A percentile compares a stretch with the other conserved stretches of the same genome.
phyloP scores from a whole-genome alignment of 2,888 invertebrate species.

The Nasonovia ribisnigri region DNA sequence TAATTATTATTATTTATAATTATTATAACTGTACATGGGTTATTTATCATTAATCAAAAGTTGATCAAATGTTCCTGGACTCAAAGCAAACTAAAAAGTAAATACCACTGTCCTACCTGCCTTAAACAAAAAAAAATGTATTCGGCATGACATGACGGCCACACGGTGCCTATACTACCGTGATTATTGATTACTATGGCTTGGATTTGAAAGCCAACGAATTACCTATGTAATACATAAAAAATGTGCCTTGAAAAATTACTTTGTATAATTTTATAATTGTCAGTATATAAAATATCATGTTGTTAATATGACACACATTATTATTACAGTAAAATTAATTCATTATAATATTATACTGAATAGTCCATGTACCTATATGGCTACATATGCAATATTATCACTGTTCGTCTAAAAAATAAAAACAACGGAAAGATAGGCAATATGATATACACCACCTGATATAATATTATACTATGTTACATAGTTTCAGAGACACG shows the following conservation, averaged over 20 bases:
- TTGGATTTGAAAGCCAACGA: not conserved
- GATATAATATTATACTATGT: not conserved
- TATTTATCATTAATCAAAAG: not conserved
- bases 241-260: not conserved
- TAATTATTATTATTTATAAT: too few relatives aligned
- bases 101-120: not conserved
- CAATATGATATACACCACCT: not conserved
- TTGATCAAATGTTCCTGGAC: not conserved
- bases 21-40: not conserved
- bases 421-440: not conserved
- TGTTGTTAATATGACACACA: not conserved
- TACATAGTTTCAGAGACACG: not conserved
- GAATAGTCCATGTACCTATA: not conserved
- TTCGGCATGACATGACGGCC: not conserved
- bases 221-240: not conserved
- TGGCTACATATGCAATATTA: too few relatives aligned
- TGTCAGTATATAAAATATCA: not conserved
- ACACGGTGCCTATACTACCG: not conserved
- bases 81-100: not conserved
- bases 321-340: not conserved
- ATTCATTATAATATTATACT: not conserved
- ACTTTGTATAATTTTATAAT: not conserved
- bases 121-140: not conserved
- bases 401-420: not conserved
- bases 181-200: not conserved